phyloP scores from a whole-genome alignment of 1,140 invertebrate genomes.

The Drosophila bipectinata region DNA sequence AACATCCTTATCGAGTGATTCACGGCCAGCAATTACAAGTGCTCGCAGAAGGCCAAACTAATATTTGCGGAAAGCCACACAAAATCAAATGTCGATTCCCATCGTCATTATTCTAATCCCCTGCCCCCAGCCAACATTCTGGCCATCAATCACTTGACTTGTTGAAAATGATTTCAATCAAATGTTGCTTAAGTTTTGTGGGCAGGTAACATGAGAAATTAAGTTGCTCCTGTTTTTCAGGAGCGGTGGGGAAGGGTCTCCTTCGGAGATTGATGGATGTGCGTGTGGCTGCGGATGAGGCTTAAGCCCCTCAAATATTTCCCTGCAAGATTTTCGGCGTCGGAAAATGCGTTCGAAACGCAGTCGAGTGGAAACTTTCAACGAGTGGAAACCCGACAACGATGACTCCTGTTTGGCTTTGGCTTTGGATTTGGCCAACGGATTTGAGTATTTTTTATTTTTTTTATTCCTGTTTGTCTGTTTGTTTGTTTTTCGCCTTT shows the following conservation, averaged over 20 bases:
- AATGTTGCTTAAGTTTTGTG: conserved; percentile 56
- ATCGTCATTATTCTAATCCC: conserved; percentile 58
- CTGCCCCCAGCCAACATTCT: conserved; percentile 24
- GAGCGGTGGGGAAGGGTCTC: background rate
- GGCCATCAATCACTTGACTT: conserved; percentile 65
- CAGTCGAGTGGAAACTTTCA: conserved; percentile 52
- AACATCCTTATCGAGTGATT: background rate
- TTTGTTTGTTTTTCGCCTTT: conserved; percentile 55
- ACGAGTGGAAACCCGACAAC: conserved; percentile 32
- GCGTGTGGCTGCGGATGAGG: conserved; percentile 38
- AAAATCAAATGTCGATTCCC: conserved; percentile 57
- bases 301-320: conserved; percentile 38
- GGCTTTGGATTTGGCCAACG: conserved; percentile 49
- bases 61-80: conserved; percentile 22
- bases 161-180: conserved; percentile 67
- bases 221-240: conserved; percentile 35
- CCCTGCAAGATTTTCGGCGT: conserved; percentile 23
- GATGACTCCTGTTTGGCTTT: conserved; percentile 49
- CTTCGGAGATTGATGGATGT: conserved; percentile 47
- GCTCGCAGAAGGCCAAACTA: conserved; percentile 4
- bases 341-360: conserved; percentile 36
- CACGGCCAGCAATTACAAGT: conserved; percentile 22
- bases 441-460: conserved; percentile 39
- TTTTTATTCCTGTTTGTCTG: conserved; percentile 39
- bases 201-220: conserved; percentile 65